Percentiles rank a stretch among this genome's conserved stretches.
Conservation (phyloP, 2,888 invertebrate species). For the Cecidostiba fungosa region DNA sequence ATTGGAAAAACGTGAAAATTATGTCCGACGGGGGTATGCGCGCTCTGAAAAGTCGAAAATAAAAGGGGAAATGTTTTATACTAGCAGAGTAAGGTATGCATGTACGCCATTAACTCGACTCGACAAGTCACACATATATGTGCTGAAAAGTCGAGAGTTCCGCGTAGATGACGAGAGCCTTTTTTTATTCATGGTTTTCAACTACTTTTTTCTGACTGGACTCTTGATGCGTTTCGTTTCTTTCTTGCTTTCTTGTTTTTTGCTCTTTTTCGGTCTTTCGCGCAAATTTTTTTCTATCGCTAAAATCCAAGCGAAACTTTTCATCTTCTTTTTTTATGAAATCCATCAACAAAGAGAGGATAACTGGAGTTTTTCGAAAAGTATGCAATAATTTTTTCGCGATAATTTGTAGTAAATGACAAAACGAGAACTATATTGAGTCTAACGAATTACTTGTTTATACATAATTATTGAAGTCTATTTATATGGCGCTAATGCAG, state of each 20-base stretch:
- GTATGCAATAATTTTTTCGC: too few species aligned
- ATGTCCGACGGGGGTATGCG: too few species aligned
- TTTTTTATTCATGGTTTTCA: constrained; percentile 58
- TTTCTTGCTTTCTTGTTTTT: constrained; percentile 24
- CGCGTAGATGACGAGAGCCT: constrained; percentile 42
- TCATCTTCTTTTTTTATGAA: too few species aligned
- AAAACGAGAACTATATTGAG: too few species aligned
- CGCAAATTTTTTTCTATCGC: background rate
- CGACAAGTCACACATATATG: constrained; percentile 22
- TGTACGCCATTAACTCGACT: constrained; percentile 63
- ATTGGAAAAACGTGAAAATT: too few species aligned
- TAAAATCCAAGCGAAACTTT: background rate
- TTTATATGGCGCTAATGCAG: too few species aligned
- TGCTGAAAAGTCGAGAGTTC: background rate
- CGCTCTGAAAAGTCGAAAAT: too few species aligned
- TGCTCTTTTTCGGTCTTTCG: background rate
- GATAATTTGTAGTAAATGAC: too few species aligned
- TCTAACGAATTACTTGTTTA: too few species aligned
- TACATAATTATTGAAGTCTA: too few species aligned
- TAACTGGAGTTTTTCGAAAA: too few species aligned
- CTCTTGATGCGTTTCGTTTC: constrained; percentile 16
- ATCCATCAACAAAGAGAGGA: too few species aligned
- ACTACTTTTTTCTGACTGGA: constrained; percentile 39
- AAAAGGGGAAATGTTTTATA: constrained; percentile 13
- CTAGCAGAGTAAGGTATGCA: constrained; percentile 9